phyloP scores from a whole-genome alignment of 2,888 invertebrate genomes.

The Heterodera filipjevi region DNA sequence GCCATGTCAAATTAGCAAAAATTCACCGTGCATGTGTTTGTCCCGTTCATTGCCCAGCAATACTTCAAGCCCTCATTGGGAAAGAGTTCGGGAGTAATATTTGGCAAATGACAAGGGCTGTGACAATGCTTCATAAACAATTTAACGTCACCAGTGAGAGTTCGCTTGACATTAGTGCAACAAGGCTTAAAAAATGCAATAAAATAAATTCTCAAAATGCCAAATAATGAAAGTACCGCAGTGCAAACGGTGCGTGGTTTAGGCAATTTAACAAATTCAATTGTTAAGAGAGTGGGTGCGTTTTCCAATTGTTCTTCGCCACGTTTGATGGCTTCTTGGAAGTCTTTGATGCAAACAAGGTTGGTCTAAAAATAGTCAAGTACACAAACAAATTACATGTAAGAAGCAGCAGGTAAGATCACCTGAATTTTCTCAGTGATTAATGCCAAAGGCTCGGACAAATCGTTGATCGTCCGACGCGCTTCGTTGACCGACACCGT shows the following conservation, averaged over 20 bases:
- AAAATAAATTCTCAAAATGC: too few relatives aligned
- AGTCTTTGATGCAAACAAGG: constrained; percentile 31
- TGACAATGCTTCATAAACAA: not conserved
- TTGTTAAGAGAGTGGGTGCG: not conserved
- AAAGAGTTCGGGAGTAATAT: not conserved
- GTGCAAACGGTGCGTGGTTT: constrained; percentile 43
- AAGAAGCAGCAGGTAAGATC: constrained; percentile 18
- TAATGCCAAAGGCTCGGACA: constrained; percentile 31
- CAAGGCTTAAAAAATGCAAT: not conserved
- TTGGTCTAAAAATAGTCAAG: constrained; percentile 23
- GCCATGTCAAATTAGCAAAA: constrained; percentile 4
- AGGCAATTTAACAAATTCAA: not conserved
- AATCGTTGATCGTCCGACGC: not conserved
- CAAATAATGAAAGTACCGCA: not conserved
- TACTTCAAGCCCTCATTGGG: not conserved
- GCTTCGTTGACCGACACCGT: constrained; percentile 38
- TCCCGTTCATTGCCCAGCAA: not conserved
- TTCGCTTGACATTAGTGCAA: not conserved
- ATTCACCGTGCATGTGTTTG: not conserved
- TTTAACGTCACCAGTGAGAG: not conserved
- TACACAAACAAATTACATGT: not conserved
- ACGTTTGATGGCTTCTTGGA: not conserved
- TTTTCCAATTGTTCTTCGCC: not conserved
- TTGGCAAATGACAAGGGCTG: not conserved
- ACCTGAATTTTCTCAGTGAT: constrained; percentile 36